These are phyloP conservation scores for Frieseomelitta varia DNA, from an alignment of 1,140 invertebrate species.

Conservation along the genomic window DNA sequence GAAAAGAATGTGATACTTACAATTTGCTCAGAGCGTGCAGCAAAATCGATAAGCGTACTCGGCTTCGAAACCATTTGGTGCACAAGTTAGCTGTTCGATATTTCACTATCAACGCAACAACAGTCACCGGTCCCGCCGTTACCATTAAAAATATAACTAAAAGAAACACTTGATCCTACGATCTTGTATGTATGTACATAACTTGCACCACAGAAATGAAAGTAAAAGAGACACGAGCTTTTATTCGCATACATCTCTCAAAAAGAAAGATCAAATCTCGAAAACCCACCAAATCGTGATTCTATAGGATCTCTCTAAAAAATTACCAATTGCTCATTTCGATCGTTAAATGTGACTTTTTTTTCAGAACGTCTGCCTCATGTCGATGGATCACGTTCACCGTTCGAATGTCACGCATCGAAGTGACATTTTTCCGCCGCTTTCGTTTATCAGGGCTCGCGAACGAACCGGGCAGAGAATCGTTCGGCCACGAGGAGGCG, in stretches of 20 bases:
- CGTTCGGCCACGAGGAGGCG: background rate
- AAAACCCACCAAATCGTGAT: too few relatives aligned
- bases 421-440: background rate
- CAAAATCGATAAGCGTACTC: background rate
- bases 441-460: background rate
- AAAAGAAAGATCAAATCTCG: too few relatives aligned
- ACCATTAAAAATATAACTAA: background rate
- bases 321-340: too few relatives aligned
- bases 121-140: background rate
- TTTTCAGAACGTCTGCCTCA: background rate
- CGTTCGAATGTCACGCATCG: background rate
- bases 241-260: background rate
- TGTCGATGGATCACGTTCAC: background rate
- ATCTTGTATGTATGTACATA: too few relatives aligned
- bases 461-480: background rate
- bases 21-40: too few relatives aligned
- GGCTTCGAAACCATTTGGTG: background rate
- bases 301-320: too few relatives aligned
- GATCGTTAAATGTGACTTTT: too few relatives aligned
- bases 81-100: background rate
- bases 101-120: background rate
- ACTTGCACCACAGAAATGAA: too few relatives aligned
- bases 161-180: background rate
- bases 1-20: background rate
- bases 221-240: too few relatives aligned